Percentiles rank a stretch among this genome's conserved stretches.
Evolutionary conservation across 2,797 vertebrate species (phyloP).

Genomic region (Gymnoscopelus microlampas): DNA sequence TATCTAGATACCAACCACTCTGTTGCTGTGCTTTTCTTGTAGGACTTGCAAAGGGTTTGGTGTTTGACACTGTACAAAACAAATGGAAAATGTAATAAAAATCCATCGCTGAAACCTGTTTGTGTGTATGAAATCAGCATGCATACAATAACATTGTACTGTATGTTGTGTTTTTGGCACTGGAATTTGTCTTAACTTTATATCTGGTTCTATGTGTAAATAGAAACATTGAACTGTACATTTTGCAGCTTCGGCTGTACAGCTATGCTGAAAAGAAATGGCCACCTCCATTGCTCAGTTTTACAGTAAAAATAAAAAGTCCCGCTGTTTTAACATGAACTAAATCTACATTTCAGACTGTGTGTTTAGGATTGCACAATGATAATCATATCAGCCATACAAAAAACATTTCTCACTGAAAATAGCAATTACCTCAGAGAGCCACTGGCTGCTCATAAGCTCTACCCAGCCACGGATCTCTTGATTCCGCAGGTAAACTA

Average conservation of each 20-base stretch:
- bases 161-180: conserved; percentile 72
- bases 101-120: conserved; percentile 28
- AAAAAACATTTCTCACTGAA: conserved; percentile 14
- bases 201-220: conserved; percentile 44
- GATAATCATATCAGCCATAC: conserved; percentile 29
- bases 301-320: conserved; percentile 44
- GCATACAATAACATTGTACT: conserved; percentile 26
- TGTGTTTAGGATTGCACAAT: conserved; percentile 38
- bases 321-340: conserved; percentile 44
- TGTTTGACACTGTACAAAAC: conserved; percentile 57
- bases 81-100: conserved; percentile 14
- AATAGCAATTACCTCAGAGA: conserved; percentile 47
- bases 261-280: conserved; percentile 42
- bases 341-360: conserved; percentile 38
- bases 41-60: conserved; percentile 20
- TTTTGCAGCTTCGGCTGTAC: conserved; percentile 32
- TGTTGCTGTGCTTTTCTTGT: conserved; percentile 45
- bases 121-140: conserved; percentile 32
- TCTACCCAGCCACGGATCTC: conserved; percentile 19
- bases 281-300: conserved; percentile 38
- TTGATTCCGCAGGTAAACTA: conserved; percentile 39
- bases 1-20: conserved; percentile 42
- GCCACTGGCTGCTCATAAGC: conserved; percentile 21
- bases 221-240: conserved; percentile 24
- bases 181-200: conserved; percentile 46